phyloP scores from a whole-genome alignment of 2,797 vertebrate species.

The Leuciscus waleckii region DNA sequence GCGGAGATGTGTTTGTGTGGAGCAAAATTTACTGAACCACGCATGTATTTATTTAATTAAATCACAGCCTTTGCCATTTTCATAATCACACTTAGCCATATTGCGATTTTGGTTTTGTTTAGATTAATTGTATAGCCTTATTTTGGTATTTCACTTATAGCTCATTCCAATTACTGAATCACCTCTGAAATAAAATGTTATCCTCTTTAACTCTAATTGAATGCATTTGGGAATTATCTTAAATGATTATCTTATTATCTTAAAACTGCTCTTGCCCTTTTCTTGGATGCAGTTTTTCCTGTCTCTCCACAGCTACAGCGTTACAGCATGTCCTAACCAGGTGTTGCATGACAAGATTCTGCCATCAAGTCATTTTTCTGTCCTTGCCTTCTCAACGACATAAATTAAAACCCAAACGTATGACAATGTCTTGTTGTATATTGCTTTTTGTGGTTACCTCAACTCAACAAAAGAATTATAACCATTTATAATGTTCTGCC shows the following conservation, averaged over 20 bases:
- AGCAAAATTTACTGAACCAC: not conserved
- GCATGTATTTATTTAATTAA: not conserved
- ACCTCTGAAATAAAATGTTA: not conserved
- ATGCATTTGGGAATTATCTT: not conserved
- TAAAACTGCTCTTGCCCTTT: not conserved
- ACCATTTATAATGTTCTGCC: not conserved
- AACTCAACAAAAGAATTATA: not conserved
- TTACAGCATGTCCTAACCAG: not conserved
- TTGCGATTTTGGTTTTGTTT: not conserved
- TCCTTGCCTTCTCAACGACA: not conserved
- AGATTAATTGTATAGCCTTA: not conserved
- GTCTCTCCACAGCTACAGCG: slow-evolving; percentile 5
- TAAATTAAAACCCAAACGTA: not conserved
- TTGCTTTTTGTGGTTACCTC: not conserved
- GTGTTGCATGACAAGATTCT: not conserved
- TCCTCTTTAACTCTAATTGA: not conserved
- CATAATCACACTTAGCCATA: not conserved
- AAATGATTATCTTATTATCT: too few relatives aligned
- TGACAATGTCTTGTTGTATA: not conserved
- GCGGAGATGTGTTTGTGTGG: too few relatives aligned
- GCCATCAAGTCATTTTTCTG: not conserved
- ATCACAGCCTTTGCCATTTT: not conserved
- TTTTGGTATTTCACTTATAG: not conserved
- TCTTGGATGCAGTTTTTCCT: not conserved
- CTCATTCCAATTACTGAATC: not conserved